phyloP scores from a whole-genome alignment of 2,888 invertebrate genomes.

The Heliconius ethilla region DNA sequence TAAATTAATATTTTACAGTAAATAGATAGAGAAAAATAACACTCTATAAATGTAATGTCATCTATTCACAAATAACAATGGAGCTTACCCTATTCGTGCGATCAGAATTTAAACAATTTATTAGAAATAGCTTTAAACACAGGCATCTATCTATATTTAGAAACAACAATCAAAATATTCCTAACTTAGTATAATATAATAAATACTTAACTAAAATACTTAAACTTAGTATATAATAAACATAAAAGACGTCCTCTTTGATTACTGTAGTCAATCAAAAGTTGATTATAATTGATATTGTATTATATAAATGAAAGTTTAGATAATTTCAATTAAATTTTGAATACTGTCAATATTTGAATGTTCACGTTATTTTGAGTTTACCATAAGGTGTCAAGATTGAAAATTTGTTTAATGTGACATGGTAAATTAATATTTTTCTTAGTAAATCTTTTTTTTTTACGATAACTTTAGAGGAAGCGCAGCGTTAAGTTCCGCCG shows the following conservation, averaged over 20 bases:
- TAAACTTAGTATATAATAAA: not conserved
- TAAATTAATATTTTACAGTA: no score
- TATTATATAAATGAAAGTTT: not conserved
- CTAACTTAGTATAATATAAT: not conserved
- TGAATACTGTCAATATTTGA: not conserved
- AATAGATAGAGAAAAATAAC: not conserved
- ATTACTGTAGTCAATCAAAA: not conserved
- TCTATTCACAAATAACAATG: constrained; percentile 5
- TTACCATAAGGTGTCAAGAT: not conserved
- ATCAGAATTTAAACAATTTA: constrained; percentile 7
- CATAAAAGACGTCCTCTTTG: not conserved
- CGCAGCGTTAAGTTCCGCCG: no score
- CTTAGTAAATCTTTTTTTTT: no score
- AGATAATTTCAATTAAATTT: not conserved
- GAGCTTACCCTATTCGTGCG: not conserved
- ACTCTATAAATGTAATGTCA: not conserved
- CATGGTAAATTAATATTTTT: not conserved
- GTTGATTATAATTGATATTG: constrained; percentile 1
- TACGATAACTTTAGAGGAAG: no score
- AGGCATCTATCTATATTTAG: constrained; percentile 11
- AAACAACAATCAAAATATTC: constrained; percentile 1
- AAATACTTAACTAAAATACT: no score
- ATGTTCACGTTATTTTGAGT: not conserved
- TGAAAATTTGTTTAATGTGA: not conserved
- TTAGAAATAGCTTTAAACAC: constrained; percentile 5